A percentile compares a stretch with the other conserved stretches of the same genome.
Conservation (phyloP, 1,140 invertebrate genomes). For the Atta colombica region DNA sequence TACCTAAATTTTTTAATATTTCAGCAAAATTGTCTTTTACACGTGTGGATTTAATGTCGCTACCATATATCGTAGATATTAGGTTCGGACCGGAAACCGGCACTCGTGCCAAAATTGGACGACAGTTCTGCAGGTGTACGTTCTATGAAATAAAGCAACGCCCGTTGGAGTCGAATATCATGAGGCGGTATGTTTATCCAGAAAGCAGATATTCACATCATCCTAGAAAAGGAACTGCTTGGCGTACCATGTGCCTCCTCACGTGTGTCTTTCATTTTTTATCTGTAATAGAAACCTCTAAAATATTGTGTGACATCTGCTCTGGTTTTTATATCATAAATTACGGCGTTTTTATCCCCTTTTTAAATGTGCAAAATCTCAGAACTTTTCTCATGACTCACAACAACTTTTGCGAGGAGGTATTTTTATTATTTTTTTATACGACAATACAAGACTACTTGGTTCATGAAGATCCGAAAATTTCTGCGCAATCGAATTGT, state of each 20-base stretch:
- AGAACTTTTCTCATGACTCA: not conserved
- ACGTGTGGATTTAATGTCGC: not conserved
- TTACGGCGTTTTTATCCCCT: slow-evolving; percentile 10
- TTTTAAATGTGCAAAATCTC: slow-evolving; percentile 10
- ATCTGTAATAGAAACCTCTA: slow-evolving; percentile 53
- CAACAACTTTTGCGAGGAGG: not conserved
- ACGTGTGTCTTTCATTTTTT: slow-evolving; percentile 48
- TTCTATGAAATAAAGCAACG: slow-evolving; percentile 16
- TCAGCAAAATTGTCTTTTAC: no score
- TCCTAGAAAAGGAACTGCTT: slow-evolving; percentile 26
- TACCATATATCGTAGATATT: not conserved
- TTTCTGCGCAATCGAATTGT: not conserved
- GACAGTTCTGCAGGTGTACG: not conserved
- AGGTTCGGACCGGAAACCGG: not conserved
- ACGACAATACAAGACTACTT: not conserved
- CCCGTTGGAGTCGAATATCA: slow-evolving; percentile 20
- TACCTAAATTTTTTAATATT: no score
- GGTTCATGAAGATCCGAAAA: slow-evolving; percentile 3
- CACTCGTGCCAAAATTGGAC: not conserved
- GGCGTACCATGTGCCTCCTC: slow-evolving; percentile 37
- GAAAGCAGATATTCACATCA: slow-evolving; percentile 57
- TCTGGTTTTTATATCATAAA: slow-evolving; percentile 36
- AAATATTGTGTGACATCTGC: slow-evolving; percentile 56
- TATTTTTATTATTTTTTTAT: no score
- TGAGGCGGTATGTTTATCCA: slow-evolving; percentile 52